These are phyloP conservation scores for Papio anubis DNA, from an alignment of 2,113 vertebrate genomes.

Conservation along the genomic window DNA sequence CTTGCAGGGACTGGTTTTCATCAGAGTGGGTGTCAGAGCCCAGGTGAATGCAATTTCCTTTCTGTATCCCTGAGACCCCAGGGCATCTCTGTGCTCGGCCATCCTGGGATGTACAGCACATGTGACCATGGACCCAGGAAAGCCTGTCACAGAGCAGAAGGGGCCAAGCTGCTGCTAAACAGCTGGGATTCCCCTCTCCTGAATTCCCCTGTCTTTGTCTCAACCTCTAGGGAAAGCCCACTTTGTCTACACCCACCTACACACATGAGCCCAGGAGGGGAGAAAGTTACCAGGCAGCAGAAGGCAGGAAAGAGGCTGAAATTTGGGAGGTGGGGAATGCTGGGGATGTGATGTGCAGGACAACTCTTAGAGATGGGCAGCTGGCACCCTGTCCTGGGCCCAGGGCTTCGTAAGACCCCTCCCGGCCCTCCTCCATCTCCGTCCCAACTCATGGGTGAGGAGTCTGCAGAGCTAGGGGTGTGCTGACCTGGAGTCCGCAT, in stretches of 20 bases:
- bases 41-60: background rate
- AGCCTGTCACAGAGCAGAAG: background rate
- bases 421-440: background rate
- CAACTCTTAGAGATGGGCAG: background rate
- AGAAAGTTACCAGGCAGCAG: background rate
- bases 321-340: background rate
- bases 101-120: fast-evolving
- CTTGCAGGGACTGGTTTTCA: background rate
- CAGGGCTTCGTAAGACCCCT: background rate
- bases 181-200: background rate
- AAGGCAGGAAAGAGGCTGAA: background rate
- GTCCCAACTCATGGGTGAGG: background rate
- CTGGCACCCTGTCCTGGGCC: background rate
- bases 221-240: background rate
- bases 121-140: background rate
- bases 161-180: background rate
- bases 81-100: background rate
- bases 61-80: background rate
- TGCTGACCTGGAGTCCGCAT: background rate
- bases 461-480: background rate
- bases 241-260: background rate
- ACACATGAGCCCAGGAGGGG: background rate
- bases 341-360: background rate
- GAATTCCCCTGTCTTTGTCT: background rate
- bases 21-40: no score